These are phyloP conservation scores for Aphelocoma californica DNA, from an alignment of 2,797 vertebrate species.

Conservation along the genomic window DNA sequence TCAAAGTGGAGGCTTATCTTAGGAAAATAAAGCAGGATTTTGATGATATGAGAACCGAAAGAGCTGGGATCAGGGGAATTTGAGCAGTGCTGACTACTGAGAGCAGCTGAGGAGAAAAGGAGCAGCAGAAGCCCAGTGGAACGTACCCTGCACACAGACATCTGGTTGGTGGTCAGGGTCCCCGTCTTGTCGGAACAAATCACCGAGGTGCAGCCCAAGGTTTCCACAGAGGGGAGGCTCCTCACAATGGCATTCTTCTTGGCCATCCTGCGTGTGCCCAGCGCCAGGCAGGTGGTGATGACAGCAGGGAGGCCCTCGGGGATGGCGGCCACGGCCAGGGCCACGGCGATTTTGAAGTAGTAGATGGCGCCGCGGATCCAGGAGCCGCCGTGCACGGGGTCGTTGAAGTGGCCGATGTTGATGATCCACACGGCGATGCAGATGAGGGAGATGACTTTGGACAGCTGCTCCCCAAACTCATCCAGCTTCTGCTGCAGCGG, in stretches of 20 bases:
- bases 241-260: constrained; percentile 97
- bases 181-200: constrained; percentile 98
- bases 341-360: constrained; percentile 98
- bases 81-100: not conserved
- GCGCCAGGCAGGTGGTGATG: constrained; percentile 96
- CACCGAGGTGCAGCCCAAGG: constrained; percentile 95
- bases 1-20: not conserved
- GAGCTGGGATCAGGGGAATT: not conserved
- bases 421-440: constrained; percentile 98
- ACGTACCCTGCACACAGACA: constrained; percentile 96
- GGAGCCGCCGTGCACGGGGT: constrained; percentile 95
- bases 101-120: not conserved
- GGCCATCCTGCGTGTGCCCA: constrained; percentile 96
- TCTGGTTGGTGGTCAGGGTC: constrained; percentile 97
- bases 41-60: not conserved
- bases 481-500: constrained; percentile 97
- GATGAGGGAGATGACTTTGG: constrained; percentile 96
- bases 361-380: constrained; percentile 98
- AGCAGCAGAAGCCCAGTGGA: not conserved
- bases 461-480: constrained; percentile 96
- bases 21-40: constrained; percentile 14
- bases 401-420: constrained; percentile 98
- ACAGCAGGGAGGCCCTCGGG: constrained; percentile 95
- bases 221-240: constrained; percentile 95
- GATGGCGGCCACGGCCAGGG: constrained; percentile 94